Evolutionary conservation across 2,888 invertebrate species (phyloP).

Genomic region (Dascillus cervinus): DNA sequence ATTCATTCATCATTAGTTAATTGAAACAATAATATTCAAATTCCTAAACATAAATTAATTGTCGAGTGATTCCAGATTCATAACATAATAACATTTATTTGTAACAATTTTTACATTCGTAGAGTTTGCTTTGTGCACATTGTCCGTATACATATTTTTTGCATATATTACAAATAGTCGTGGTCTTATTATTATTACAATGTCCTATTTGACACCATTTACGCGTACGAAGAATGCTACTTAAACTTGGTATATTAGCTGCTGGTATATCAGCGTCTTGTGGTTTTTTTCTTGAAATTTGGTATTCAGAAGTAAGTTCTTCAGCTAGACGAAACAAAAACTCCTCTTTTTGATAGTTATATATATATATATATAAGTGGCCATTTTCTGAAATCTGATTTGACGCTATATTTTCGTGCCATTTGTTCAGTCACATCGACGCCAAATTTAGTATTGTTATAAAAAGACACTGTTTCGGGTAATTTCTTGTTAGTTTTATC

Average conservation of each 20-base stretch:
- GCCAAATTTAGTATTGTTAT: constrained; percentile 19
- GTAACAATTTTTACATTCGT: no score
- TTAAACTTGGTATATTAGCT: no score
- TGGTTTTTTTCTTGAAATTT: neutral
- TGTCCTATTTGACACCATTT: constrained; percentile 16
- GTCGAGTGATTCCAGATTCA: no score
- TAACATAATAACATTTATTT: no score
- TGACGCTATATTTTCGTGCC: constrained; percentile 25
- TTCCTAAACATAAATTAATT: no score
- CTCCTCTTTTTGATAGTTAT: neutral
- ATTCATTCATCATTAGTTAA: no score
- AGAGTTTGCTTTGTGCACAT: constrained; percentile 21
- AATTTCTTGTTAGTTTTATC: constrained; percentile 6
- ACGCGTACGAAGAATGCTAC: constrained; percentile 7
- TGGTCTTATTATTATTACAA: constrained; percentile 16
- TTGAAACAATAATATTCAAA: no score
- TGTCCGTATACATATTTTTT: constrained; percentile 16
- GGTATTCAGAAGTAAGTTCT: neutral
- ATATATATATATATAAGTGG: no score
- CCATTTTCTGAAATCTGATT: constrained; percentile 17
- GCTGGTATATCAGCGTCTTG: no score
- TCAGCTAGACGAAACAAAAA: constrained; percentile 1
- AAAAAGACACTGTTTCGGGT: constrained; percentile 18
- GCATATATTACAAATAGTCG: constrained; percentile 10
- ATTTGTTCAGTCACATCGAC: constrained; percentile 25